These are phyloP conservation scores for Triops longicaudatus DNA, from an alignment of 1,140 invertebrate genomes.

Conservation along the genomic window DNA sequence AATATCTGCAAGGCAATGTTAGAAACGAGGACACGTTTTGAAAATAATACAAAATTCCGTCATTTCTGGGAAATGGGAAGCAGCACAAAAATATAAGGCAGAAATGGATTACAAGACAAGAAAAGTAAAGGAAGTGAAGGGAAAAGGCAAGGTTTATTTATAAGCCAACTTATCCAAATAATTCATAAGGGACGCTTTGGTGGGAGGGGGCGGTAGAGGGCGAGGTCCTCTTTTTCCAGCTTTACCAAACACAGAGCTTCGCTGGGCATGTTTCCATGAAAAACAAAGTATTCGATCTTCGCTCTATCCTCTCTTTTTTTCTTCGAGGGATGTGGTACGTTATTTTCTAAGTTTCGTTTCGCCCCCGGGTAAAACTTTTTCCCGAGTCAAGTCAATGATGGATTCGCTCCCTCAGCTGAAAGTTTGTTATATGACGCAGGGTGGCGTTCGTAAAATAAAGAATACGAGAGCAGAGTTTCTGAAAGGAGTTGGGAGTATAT, in stretches of 20 bases:
- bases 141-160: not conserved
- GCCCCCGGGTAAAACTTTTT: not conserved
- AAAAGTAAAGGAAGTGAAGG: not conserved
- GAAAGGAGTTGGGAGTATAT: not conserved
- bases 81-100: not conserved
- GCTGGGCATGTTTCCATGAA: slow-evolving; percentile 14
- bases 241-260: not conserved
- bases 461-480: not conserved
- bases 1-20: too few relatives aligned
- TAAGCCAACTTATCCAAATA: slow-evolving; percentile 3
- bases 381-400: too few relatives aligned
- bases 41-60: too few relatives aligned
- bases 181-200: not conserved
- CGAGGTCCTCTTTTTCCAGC: not conserved
- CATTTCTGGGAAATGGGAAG: too few relatives aligned
- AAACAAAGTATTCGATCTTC: not conserved
- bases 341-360: not conserved
- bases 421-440: not conserved
- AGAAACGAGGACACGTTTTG: too few relatives aligned
- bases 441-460: not conserved
- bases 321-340: too few relatives aligned
- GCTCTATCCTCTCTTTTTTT: too few relatives aligned
- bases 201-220: too few relatives aligned
- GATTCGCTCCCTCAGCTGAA: not conserved
- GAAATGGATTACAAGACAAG: not conserved